A percentile compares a stretch with the other conserved stretches of the same genome.
Conservation (phyloP, 2,797 vertebrate species). For the Enoplosus armatus region DNA sequence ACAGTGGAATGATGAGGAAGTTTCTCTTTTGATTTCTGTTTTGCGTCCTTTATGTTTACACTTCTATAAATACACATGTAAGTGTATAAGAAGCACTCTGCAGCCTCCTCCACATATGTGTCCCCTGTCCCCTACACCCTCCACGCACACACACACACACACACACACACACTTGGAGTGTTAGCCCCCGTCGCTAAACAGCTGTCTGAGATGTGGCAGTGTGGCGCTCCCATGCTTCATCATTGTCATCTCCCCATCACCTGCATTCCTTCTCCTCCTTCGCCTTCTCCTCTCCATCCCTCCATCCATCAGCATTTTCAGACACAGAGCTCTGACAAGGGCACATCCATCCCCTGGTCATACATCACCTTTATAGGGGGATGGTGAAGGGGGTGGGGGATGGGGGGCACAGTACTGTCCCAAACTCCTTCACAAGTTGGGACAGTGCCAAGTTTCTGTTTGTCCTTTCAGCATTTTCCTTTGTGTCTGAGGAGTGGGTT, state of each 20-base stretch:
- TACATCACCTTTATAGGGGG: constrained; percentile 81
- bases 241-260: constrained; percentile 87
- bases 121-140: constrained; percentile 46
- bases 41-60: constrained; percentile 12
- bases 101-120: constrained; percentile 29
- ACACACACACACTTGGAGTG: constrained; percentile 37
- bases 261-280: constrained; percentile 77
- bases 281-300: constrained; percentile 64
- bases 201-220: constrained; percentile 80
- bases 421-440: constrained; percentile 82
- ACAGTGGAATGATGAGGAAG: background rate
- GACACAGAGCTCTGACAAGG: constrained; percentile 84
- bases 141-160: constrained; percentile 35
- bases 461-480: constrained; percentile 59
- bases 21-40: constrained; percentile 30
- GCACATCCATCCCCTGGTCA: constrained; percentile 82
- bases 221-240: constrained; percentile 73
- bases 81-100: background rate
- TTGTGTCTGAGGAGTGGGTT: constrained; percentile 60
- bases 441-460: constrained; percentile 68
- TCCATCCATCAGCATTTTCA: constrained; percentile 85
- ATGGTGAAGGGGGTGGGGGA: constrained; percentile 25
- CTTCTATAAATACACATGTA: constrained; percentile 26
- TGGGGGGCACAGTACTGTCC: constrained; percentile 56
- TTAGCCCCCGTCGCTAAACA: constrained; percentile 76